Conservation (phyloP, 2,797 vertebrate species). For the Crenuchus spilurus region DNA sequence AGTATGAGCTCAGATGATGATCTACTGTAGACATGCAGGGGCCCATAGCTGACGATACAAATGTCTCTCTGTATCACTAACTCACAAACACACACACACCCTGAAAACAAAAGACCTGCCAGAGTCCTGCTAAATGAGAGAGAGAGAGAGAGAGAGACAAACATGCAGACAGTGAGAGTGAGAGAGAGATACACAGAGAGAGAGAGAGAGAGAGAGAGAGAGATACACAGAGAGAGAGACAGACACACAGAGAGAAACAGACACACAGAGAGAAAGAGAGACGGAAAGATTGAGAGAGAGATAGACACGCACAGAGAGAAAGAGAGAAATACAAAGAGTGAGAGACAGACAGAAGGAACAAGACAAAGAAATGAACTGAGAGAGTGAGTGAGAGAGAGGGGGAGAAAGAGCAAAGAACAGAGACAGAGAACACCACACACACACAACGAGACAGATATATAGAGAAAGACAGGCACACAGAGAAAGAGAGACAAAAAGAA, state of each 20-base stretch:
- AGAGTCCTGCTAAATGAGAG: neutral
- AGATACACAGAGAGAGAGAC: neutral
- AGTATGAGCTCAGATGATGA: too few relatives aligned
- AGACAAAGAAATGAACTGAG: too few relatives aligned
- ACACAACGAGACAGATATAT: neutral
- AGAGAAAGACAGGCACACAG: neutral
- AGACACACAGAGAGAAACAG: neutral
- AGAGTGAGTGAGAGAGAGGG: constrained; percentile 12
- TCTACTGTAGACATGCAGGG: constrained; percentile 15
- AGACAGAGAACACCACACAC: neutral
- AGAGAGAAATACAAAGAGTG: constrained; percentile 1
- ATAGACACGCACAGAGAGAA: too few relatives aligned
- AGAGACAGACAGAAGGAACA: too few relatives aligned
- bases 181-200: constrained; percentile 15
- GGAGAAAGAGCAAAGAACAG: constrained; percentile 20
- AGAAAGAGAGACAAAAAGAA: neutral
- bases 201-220: neutral
- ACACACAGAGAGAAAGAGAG: neutral
- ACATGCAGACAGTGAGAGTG: neutral
- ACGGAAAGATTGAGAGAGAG: too few relatives aligned
- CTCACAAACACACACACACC: constrained; percentile 26
- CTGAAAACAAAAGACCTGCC: constrained; percentile 21
- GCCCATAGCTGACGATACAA: neutral
- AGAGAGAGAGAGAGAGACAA: neutral
- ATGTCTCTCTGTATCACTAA: constrained; percentile 58